phyloP scores from a whole-genome alignment of 2,797 vertebrate species.

The Eidolon dupreanum region DNA sequence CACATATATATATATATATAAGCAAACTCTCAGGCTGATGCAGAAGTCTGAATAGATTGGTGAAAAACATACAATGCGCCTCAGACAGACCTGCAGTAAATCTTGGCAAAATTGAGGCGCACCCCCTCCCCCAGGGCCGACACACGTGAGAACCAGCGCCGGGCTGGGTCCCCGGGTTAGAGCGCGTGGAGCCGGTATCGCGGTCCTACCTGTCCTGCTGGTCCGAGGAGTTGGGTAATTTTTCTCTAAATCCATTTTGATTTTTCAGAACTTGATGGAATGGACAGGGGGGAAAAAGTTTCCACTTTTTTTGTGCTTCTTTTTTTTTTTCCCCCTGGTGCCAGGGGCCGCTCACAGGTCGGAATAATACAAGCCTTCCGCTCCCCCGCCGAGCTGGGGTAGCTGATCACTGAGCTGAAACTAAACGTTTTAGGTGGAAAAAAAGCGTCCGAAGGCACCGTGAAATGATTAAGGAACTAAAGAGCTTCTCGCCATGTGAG shows the following conservation, averaged over 20 bases:
- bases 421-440: conserved; percentile 99
- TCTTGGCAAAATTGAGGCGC: not conserved
- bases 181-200: not conserved
- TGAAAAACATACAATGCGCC: not conserved
- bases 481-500: conserved; percentile 96
- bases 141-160: not conserved
- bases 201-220: conserved; percentile 94
- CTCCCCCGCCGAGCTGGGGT: conserved; percentile 96
- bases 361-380: conserved; percentile 99
- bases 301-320: conserved; percentile 64
- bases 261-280: conserved; percentile 82
- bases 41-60: not conserved
- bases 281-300: conserved; percentile 84
- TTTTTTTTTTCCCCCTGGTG: conserved; percentile 83
- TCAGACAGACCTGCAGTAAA: not conserved
- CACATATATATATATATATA: too few species aligned
- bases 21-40: not conserved
- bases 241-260: conserved; percentile 94
- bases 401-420: conserved; percentile 99
- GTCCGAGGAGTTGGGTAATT: conserved; percentile 90
- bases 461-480: conserved; percentile 99
- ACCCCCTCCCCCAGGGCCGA: not conserved
- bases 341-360: conserved; percentile 89
- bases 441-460: conserved; percentile 95
- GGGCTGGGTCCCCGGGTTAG: not conserved